A percentile compares a stretch with the other conserved stretches of the same genome.
Evolutionary conservation across 64 coral and sea anemone species (phyloP).

Genomic region (Cladopsammia gracilis): DNA sequence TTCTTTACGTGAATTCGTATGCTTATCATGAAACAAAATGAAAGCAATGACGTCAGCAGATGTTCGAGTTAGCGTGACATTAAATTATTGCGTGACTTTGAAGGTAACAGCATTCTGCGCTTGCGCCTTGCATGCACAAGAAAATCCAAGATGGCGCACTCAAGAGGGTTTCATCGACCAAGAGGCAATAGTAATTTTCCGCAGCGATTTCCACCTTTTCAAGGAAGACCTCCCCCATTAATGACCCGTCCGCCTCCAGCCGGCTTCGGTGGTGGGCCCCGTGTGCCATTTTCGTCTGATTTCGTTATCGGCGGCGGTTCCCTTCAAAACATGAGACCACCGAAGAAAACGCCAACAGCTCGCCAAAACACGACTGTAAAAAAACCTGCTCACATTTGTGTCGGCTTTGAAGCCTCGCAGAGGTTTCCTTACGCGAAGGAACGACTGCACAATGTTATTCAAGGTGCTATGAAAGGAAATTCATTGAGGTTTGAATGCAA

Average conservation of each 20-base stretch:
- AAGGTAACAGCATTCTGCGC: not conserved
- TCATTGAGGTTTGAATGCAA: conserved; percentile 65
- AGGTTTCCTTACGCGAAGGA: conserved; percentile 89
- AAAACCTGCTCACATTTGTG: conserved; percentile 33
- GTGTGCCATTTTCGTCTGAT: conserved; percentile 11
- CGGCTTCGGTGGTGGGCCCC: not conserved
- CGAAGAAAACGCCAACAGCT: not conserved
- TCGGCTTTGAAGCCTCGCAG: conserved; percentile 75
- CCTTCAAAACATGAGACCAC: not conserved
- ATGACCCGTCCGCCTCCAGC: not conserved
- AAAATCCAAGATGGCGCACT: conserved; percentile 35
- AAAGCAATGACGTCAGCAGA: too few species aligned
- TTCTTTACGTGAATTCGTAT: too few species aligned
- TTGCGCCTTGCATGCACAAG: not conserved
- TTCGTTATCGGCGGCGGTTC: not conserved
- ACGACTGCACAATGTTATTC: conserved; percentile 86
- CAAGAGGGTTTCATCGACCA: not conserved
- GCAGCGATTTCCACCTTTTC: conserved; percentile 9
- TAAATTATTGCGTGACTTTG: too few species aligned
- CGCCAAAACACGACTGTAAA: not conserved
- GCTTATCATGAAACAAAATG: too few species aligned
- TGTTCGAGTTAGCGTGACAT: too few species aligned
- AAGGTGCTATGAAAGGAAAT: conserved; percentile 72
- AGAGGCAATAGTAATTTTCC: not conserved
- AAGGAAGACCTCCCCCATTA: not conserved